Percentiles rank a stretch among this genome's conserved stretches.
phyloP scores from a whole-genome alignment of 2,113 vertebrate genomes.

The Tichodroma muraria region DNA sequence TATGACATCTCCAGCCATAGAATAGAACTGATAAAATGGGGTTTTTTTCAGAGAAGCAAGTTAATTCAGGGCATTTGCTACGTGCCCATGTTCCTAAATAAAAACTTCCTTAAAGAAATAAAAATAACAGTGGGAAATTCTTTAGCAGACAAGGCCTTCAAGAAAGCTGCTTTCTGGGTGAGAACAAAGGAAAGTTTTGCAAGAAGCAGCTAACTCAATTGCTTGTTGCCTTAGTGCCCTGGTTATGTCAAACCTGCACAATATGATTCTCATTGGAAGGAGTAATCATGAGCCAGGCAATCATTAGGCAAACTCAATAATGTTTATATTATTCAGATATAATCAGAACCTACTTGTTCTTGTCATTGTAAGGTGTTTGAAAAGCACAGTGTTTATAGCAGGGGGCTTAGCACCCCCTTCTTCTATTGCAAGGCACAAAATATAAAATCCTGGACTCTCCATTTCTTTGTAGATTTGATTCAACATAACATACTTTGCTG shows the following conservation, averaged over 20 bases:
- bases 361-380: constrained; percentile 52
- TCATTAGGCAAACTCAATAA: constrained; percentile 59
- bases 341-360: constrained; percentile 36
- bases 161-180: not conserved
- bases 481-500: not conserved
- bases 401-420: not conserved
- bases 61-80: not conserved
- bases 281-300: constrained; percentile 35
- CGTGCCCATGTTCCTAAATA: not conserved
- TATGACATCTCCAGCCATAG: not conserved
- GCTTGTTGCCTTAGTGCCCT: not conserved
- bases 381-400: constrained; percentile 20
- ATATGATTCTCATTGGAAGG: constrained; percentile 17
- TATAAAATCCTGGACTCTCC: not conserved
- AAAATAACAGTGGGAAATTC: not conserved
- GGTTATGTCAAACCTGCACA: not conserved
- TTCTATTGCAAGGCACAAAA: not conserved
- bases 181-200: constrained; percentile 15
- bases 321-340: constrained; percentile 52
- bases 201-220: not conserved
- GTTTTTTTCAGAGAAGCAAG: not conserved
- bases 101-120: not conserved
- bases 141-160: not conserved
- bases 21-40: not conserved
- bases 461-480: not conserved